Conservation (phyloP, 2,797 vertebrate genomes). For the Gymnodraco acuticeps region DNA sequence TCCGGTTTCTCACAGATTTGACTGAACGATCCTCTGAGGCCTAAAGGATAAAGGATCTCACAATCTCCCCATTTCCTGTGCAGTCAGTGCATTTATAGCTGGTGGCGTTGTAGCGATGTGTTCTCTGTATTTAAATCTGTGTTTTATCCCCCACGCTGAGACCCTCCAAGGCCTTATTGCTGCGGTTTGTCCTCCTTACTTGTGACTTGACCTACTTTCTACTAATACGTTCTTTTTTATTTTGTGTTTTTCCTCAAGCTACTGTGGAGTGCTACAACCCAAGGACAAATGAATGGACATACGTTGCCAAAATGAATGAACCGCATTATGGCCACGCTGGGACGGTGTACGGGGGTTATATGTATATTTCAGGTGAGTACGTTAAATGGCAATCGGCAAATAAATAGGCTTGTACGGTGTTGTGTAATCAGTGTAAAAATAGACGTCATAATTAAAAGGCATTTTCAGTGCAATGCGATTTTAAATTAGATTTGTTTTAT, state of each 20-base stretch:
- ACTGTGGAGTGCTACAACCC: constrained; percentile 99
- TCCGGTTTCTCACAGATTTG: constrained; percentile 35
- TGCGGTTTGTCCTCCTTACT: constrained; percentile 81
- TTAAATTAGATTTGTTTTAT: not conserved
- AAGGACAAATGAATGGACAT: constrained; percentile 97
- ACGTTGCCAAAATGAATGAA: constrained; percentile 98
- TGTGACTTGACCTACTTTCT: constrained; percentile 80
- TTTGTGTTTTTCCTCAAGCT: constrained; percentile 82
- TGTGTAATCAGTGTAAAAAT: constrained; percentile 16
- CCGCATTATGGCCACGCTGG: constrained; percentile 98
- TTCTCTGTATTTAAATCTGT: constrained; percentile 73
- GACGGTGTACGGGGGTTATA: constrained; percentile 97
- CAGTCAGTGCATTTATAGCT: constrained; percentile 40
- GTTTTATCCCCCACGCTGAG: constrained; percentile 75
- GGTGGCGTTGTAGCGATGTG: constrained; percentile 52
- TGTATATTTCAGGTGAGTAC: constrained; percentile 97
- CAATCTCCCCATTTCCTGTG: constrained; percentile 63
- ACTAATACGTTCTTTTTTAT: constrained; percentile 59
- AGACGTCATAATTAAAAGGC: constrained; percentile 14
- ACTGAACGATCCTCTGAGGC: constrained; percentile 27
- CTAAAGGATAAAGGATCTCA: constrained; percentile 47
- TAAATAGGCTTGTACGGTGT: not conserved
- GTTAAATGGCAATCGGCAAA: not conserved
- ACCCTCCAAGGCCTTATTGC: constrained; percentile 81
- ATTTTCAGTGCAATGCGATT: constrained; percentile 16